Evolutionary conservation across 2,888 invertebrate species (phyloP), one percentile per base, ranked within the genome.

Genomic region (Pinctada fucata): DNA sequence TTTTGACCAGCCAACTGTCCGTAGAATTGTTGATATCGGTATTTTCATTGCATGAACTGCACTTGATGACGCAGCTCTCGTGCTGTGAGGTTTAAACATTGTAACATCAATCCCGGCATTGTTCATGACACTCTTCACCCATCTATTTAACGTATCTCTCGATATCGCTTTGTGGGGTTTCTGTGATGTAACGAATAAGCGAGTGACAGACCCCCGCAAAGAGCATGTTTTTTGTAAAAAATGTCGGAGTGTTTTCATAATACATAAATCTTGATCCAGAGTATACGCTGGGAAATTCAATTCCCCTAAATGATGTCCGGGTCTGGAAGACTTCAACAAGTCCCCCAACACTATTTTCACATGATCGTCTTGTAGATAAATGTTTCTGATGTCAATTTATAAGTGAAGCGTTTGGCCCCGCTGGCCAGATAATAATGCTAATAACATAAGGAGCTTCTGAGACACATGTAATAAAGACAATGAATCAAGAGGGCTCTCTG

Each of bases 251-350:
- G 72, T 64, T 48, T 64, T 45, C 4, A 72, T 64, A 64, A 72
- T 48, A 72, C 72, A 72, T 10, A 72, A 47, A 47, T 72, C 72
- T 2, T 3, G 1, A 48, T 72, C 64, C 31, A 47, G 48, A 16
- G 49, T 69, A n/a, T 48, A 49, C 2, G 69, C 16, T 3, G 69
- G 58, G 3, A 81, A 72, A 48, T 52, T 13, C 3, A 81, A 69
- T 31, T 64, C 75, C 2, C 50, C 50, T 5, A 76, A n/a, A 70
- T 82, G 81, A 47, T 69, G 13, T 45, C 77, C 78, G 10, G 82
- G 82, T n/a, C 65, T 71, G 16, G 82, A 81, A 50, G 69, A 58
- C 79, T 83, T 83, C 48, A 82, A 67, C 48, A 83, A 47, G 47
- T 79, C 80, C 5, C 74, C 76, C 2, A 78, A 65, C 13, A 58